phyloP scores from a whole-genome alignment of 92 coral and sea anemone species.

The Porites cylindrica region DNA sequence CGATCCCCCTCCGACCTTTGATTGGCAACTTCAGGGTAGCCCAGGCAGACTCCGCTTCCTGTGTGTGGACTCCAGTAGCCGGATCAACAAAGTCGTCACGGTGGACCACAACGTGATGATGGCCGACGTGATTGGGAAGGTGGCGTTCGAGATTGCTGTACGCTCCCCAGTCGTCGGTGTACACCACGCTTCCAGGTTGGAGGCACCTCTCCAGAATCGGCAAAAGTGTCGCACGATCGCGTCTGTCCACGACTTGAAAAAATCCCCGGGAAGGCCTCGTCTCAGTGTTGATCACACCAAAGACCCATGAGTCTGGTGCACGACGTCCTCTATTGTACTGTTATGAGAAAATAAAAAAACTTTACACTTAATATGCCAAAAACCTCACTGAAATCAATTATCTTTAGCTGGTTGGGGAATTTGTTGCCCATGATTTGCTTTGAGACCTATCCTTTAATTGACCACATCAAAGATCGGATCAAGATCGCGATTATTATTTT shows the following conservation, averaged over 20 bases:
- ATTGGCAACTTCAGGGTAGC: not conserved
- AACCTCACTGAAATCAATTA: not conserved
- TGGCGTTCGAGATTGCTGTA: slow-evolving; percentile 33
- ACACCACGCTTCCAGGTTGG: slow-evolving; percentile 45
- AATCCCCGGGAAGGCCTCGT: slow-evolving; percentile 19
- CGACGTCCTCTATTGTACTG: too few relatives aligned
- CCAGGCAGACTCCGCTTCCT: too few relatives aligned
- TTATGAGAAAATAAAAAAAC: not conserved
- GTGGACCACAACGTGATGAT: slow-evolving; percentile 7
- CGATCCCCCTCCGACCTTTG: slow-evolving; percentile 3
- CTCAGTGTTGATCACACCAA: not conserved
- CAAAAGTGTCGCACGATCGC: slow-evolving; percentile 25
- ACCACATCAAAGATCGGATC: too few relatives aligned
- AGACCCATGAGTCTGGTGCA: too few relatives aligned
- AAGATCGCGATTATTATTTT: too few relatives aligned
- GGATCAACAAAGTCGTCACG: too few relatives aligned
- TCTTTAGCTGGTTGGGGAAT: not conserved
- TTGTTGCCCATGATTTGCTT: too few relatives aligned
- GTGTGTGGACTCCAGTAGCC: too few relatives aligned
- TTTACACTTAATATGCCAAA: not conserved
- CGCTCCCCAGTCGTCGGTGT: slow-evolving; percentile 49
- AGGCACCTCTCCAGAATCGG: slow-evolving; percentile 41
- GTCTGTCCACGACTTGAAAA: slow-evolving; percentile 13
- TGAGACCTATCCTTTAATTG: too few relatives aligned
- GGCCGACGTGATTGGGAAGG: slow-evolving; percentile 28